phyloP scores from a whole-genome alignment of 2,113 vertebrate genomes.

The Scolopax mira region DNA sequence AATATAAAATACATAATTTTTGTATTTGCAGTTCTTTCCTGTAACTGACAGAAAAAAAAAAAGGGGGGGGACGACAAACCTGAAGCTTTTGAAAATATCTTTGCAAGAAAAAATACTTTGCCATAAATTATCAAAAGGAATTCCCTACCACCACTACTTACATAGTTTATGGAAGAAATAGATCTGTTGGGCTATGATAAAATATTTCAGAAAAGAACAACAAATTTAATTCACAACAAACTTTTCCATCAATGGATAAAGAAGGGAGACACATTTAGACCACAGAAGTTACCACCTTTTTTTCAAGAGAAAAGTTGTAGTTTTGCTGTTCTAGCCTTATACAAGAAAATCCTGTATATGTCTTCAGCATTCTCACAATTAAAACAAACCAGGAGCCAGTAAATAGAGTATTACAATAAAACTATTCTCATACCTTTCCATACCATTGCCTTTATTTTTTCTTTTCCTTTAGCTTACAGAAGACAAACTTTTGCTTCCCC shows the following conservation, averaged over 20 bases:
- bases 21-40: background rate
- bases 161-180: background rate
- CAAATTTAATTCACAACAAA: background rate
- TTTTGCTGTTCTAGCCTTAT: background rate
- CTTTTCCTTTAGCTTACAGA: background rate
- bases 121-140: background rate
- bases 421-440: background rate
- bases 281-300: background rate
- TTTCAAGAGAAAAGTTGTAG: background rate
- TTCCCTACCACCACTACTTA: accelerated
- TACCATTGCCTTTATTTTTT: background rate
- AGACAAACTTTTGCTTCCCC: background rate
- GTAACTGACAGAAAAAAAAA: background rate
- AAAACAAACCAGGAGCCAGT: background rate
- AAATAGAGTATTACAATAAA: background rate
- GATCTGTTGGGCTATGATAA: background rate
- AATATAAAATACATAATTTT: background rate
- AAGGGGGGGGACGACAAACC: accelerated
- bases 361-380: background rate
- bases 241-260: accelerated
- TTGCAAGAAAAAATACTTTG: background rate
- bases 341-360: background rate
- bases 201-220: background rate
- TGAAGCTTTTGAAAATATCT: background rate
- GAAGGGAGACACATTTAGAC: background rate